Conservation (phyloP, 2,888 invertebrate species). For the Metallyticus violacea region DNA sequence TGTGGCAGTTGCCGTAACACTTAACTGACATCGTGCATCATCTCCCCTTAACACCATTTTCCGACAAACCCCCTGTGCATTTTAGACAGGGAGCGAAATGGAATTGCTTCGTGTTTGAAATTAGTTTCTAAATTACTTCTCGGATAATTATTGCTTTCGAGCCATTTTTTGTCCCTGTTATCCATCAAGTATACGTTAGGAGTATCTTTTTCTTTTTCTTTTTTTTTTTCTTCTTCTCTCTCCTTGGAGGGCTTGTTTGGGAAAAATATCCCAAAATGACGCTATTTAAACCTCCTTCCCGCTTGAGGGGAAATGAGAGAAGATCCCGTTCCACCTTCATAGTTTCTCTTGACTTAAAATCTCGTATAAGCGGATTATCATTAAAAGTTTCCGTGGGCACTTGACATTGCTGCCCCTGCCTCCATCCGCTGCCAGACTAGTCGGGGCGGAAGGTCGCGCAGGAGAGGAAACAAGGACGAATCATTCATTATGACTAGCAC, state of each 20-base stretch:
- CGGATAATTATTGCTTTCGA: background rate
- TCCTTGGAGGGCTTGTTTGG: background rate
- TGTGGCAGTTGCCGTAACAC: background rate
- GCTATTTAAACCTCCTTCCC: background rate
- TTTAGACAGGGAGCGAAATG: background rate
- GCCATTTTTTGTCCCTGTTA: background rate
- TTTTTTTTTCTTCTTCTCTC: background rate
- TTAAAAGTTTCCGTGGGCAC: slow-evolving; percentile 21
- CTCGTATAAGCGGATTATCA: slow-evolving; percentile 24
- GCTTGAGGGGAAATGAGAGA: background rate
- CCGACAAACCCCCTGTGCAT: background rate
- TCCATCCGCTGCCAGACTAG: background rate
- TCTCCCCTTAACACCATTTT: background rate
- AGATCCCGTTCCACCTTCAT: background rate
- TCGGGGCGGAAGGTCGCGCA: background rate
- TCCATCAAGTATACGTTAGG: background rate
- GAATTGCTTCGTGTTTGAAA: background rate
- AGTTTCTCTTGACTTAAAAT: slow-evolving; percentile 21
- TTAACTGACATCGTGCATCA: background rate
- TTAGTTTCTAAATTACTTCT: background rate
- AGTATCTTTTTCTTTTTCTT: background rate
- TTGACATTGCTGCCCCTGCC: background rate
- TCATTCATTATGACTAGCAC: background rate
- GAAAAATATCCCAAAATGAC: background rate
- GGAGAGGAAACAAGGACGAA: background rate